phyloP scores from a whole-genome alignment of 2,797 vertebrate species.

The Muraenolepis orangiensis region DNA sequence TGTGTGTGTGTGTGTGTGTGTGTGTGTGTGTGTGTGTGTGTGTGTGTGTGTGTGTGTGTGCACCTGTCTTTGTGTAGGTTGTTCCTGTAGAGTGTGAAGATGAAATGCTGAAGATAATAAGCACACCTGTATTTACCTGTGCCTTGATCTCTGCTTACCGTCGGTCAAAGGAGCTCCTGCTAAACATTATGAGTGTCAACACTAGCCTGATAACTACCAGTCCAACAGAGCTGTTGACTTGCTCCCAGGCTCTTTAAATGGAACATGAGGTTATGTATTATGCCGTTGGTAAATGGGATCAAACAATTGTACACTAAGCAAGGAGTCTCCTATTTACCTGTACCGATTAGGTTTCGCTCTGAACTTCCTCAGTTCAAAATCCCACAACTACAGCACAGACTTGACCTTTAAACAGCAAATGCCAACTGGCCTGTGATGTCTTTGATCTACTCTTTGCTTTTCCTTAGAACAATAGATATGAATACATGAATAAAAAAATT shows the following conservation, averaged over 20 bases:
- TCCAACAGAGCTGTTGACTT: not conserved
- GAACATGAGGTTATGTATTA: not conserved
- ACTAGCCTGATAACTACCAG: not conserved
- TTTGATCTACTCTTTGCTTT: too few species aligned
- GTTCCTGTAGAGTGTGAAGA: not conserved
- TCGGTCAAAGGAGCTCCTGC: not conserved
- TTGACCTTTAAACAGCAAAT: too few species aligned
- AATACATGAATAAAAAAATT: too few species aligned
- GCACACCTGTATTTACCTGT: not conserved
- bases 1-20: not conserved
- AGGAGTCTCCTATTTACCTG: not conserved
- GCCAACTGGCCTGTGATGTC: too few species aligned
- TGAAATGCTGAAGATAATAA: not conserved
- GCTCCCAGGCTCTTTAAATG: not conserved
- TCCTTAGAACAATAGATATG: too few species aligned
- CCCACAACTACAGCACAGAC: not conserved
- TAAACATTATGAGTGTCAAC: slow-evolving; percentile 8
- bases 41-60: not conserved
- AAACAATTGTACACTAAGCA: not conserved
- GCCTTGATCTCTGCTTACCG: slow-evolving; percentile 2
- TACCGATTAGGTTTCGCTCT: too few species aligned
- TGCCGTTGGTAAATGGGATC: not conserved
- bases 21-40: not conserved
- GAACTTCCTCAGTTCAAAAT: not conserved
- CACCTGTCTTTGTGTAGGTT: not conserved